A percentile compares a stretch with the other conserved stretches of the same genome.
phyloP scores from a whole-genome alignment of 2,888 invertebrate genomes.

The Amphipyra berbera region DNA sequence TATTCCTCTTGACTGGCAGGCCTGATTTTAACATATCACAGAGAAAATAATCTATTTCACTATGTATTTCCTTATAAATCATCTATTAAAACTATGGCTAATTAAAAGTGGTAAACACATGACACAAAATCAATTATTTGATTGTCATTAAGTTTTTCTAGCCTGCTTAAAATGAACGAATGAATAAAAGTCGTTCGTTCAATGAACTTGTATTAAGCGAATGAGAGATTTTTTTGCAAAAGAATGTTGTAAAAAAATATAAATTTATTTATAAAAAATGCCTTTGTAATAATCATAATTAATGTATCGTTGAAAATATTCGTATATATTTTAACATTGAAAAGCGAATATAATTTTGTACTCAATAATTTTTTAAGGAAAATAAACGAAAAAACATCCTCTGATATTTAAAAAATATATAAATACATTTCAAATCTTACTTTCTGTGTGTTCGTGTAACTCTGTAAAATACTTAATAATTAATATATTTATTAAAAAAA shows the following conservation, averaged over 20 bases:
- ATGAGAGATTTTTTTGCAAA: constrained; percentile 26
- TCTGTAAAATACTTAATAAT: constrained; percentile 73
- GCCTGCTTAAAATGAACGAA: constrained; percentile 10
- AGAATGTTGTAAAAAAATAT: constrained; percentile 22
- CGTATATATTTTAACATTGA: constrained; percentile 61
- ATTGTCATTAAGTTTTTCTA: background rate
- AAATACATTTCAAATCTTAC: constrained; percentile 55
- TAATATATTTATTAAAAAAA: constrained; percentile 55
- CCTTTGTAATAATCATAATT: constrained; percentile 62
- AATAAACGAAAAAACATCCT: constrained; percentile 43
- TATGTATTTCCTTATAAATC: constrained; percentile 10
- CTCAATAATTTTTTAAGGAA: constrained; percentile 67
- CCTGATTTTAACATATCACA: constrained; percentile 57
- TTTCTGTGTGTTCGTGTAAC: constrained; percentile 72
- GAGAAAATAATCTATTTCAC: constrained; percentile 31
- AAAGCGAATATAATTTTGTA: constrained; percentile 78
- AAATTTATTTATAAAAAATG: constrained; percentile 47
- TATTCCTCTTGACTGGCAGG: constrained; percentile 24
- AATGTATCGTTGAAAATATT: constrained; percentile 60
- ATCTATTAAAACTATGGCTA: constrained; percentile 20
- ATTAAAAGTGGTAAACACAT: constrained; percentile 8
- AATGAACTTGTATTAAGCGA: constrained; percentile 7
- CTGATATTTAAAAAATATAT: constrained; percentile 51
- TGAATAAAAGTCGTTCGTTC: constrained; percentile 28
- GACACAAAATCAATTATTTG: background rate